A percentile compares a stretch with the other conserved stretches of the same genome.
Conservation (phyloP, 2,113 vertebrate species). For the Romanogobio albipinnatus region DNA sequence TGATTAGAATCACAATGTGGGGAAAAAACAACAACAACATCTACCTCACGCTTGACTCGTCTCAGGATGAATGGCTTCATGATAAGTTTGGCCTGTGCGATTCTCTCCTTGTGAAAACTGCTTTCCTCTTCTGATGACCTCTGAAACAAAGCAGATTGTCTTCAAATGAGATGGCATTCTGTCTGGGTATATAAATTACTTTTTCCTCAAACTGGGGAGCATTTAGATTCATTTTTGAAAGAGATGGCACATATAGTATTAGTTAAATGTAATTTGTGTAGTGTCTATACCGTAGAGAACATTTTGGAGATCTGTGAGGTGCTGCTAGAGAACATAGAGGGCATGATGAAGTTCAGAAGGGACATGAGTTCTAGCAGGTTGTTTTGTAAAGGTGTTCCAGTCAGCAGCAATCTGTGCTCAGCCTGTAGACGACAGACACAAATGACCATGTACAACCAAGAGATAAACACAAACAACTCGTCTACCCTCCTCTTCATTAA, state of each 20-base stretch:
- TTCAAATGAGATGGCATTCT: neutral
- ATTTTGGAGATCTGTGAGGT: conserved; percentile 91
- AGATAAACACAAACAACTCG: neutral
- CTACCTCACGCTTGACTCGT: conserved; percentile 93
- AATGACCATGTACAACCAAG: neutral
- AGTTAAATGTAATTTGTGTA: neutral
- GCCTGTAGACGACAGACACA: conserved; percentile 75
- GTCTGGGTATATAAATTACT: neutral
- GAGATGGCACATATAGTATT: neutral
- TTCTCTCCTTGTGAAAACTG: conserved; percentile 90
- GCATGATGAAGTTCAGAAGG: conserved; percentile 98
- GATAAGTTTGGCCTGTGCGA: conserved; percentile 93
- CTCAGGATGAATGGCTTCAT: conserved; percentile 98
- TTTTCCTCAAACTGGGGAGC: neutral
- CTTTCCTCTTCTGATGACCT: conserved; percentile 91
- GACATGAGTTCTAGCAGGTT: conserved; percentile 96
- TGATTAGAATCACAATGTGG: neutral
- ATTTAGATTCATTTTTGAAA: neutral
- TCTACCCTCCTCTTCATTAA: neutral
- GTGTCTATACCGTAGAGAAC: conserved; percentile 86
- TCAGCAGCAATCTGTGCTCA: conserved; percentile 88
- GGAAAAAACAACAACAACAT: neutral
- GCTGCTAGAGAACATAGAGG: conserved; percentile 95
- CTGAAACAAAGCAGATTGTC: conserved; percentile 68
- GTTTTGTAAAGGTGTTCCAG: conserved; percentile 95